Conservation (phyloP, 2,797 vertebrate genomes). For the Gymnothorax reevesii region DNA sequence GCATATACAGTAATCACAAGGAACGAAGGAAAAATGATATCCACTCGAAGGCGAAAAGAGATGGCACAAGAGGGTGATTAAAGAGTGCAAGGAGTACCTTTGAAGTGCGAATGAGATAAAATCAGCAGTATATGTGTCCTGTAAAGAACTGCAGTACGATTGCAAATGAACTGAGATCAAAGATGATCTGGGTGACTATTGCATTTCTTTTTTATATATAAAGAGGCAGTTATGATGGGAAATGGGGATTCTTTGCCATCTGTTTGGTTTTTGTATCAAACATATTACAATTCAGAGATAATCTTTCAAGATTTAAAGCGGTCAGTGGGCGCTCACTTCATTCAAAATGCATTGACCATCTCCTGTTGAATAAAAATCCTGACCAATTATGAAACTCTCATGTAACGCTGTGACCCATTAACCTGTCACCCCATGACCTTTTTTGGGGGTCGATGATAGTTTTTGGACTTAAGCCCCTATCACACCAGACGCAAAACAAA, state of each 20-base stretch:
- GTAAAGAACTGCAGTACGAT: not conserved
- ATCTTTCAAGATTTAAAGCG: not conserved
- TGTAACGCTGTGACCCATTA: not conserved
- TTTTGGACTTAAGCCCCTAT: not conserved
- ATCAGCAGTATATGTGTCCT: not conserved
- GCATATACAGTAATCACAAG: not conserved
- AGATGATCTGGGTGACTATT: conserved; percentile 21
- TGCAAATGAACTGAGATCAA: conserved; percentile 22
- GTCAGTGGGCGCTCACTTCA: not conserved
- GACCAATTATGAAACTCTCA: not conserved
- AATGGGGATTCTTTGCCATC: not conserved
- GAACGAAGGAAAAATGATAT: not conserved
- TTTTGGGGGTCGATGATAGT: not conserved
- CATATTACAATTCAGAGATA: not conserved
- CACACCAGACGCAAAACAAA: too few species aligned
- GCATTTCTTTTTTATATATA: not conserved
- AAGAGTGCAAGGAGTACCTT: conserved; percentile 2
- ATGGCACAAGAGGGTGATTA: conserved; percentile 21
- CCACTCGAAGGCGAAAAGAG: not conserved
- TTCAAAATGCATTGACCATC: not conserved
- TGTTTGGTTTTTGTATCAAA: conserved; percentile 3
- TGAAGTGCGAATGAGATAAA: conserved; percentile 28
- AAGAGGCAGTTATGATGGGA: not conserved
- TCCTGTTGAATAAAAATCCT: not conserved
- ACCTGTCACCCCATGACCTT: not conserved